Percentiles rank a stretch among this genome's conserved stretches.
Evolutionary conservation across 2,797 vertebrate species (phyloP).

Genomic region (Cottoperca gobio): DNA sequence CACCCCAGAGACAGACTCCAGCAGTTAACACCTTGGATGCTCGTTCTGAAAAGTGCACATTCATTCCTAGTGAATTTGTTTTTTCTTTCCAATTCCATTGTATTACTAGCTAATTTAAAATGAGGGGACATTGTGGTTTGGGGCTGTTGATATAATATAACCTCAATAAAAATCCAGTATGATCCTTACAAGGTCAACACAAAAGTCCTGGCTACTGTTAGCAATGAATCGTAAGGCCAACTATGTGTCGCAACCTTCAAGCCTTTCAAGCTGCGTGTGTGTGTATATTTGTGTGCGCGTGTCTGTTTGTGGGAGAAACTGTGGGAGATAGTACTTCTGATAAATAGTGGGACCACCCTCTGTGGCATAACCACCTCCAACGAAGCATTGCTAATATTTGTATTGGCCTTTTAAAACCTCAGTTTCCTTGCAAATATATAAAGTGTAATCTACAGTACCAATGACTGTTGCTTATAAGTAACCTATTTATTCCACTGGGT

Average conservation of each 20-base stretch:
- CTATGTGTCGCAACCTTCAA: not conserved
- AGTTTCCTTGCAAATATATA: slow-evolving; percentile 60
- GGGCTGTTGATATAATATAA: slow-evolving; percentile 3
- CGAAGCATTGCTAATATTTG: slow-evolving; percentile 66
- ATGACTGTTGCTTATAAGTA: slow-evolving; percentile 63
- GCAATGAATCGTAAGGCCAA: not conserved
- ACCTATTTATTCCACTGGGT: slow-evolving; percentile 63
- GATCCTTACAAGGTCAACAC: not conserved
- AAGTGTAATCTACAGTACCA: slow-evolving; percentile 53
- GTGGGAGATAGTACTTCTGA: slow-evolving; percentile 23
- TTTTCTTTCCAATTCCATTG: slow-evolving; percentile 11
- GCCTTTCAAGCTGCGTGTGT: not conserved
- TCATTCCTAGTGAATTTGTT: slow-evolving; percentile 5
- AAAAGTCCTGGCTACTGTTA: not conserved
- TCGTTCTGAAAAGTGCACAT: slow-evolving; percentile 35
- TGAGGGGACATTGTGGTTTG: not conserved
- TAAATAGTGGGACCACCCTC: slow-evolving; percentile 54
- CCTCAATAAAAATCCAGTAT: not conserved
- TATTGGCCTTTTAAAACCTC: slow-evolving; percentile 65
- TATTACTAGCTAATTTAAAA: not conserved
- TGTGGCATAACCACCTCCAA: slow-evolving; percentile 56
- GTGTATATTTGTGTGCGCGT: not conserved
- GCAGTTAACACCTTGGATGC: slow-evolving; percentile 71
- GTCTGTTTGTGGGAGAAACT: not conserved
- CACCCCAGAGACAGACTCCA: slow-evolving; percentile 75